Percentiles rank a stretch among this genome's conserved stretches.
These are phyloP conservation scores for Pseudobourletiella spinata DNA, from an alignment of 1,140 invertebrate genomes.

Conservation along the genomic window DNA sequence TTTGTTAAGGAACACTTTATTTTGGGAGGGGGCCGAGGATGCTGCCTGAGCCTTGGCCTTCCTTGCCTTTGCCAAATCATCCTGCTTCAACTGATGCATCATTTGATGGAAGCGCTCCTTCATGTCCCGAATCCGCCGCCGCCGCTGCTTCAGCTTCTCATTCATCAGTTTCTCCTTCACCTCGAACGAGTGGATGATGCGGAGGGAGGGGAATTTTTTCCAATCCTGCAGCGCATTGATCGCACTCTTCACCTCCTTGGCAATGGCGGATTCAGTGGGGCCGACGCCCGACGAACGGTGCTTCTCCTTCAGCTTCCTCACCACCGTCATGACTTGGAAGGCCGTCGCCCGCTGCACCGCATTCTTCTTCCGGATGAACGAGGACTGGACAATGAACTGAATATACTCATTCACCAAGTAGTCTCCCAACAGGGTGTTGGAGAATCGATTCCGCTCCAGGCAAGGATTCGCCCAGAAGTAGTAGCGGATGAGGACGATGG, in stretches of 20 bases:
- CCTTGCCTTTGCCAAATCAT: neutral
- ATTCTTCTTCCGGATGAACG: constrained; percentile 2
- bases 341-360: constrained; percentile 7
- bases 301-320: neutral
- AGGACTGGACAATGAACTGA: constrained; percentile 4
- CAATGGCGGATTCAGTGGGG: neutral
- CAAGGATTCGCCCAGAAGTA: neutral
- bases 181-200: constrained; percentile 7
- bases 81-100: neutral
- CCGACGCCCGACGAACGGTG: neutral
- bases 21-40: no score
- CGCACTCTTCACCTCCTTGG: neutral
- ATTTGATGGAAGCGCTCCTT: neutral
- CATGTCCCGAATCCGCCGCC: neutral
- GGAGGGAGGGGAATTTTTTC: constrained; percentile 6
- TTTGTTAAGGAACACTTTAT: neutral
- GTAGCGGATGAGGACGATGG: neutral
- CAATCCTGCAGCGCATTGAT: constrained; percentile 1
- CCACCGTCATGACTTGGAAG: constrained; percentile 3
- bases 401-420: constrained; percentile 1
- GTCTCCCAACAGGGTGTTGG: constrained; percentile 1
- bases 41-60: no score
- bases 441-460: neutral
- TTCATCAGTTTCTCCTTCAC: constrained; percentile 5
- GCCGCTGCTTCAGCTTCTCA: constrained; percentile 2